Base-by-base conservation (phyloP, 2,888 invertebrate genomes). In the Atethmia centrago region DNA sequence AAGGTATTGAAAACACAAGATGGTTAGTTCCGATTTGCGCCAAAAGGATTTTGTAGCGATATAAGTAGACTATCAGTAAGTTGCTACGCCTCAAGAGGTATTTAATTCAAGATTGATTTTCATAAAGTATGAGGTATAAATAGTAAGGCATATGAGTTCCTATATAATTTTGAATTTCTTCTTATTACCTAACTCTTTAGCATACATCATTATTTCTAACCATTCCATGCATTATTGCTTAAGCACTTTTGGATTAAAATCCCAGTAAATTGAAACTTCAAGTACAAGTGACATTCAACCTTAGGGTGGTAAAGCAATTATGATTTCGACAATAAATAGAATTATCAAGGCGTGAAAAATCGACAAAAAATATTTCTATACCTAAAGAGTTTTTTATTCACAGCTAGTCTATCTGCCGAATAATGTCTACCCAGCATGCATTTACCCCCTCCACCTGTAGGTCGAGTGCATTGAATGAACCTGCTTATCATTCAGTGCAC, bases 401-500 rank as follows among this genome's bases (percentile, higher is more conserved):
- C n/a, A 73, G 28, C 3, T 28, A 10, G 19, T 49, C 4, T 8
- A 21, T 21, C 12, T 2, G 2, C 19, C 3, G 10, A 74, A 25
- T 16, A 36, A 63, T 16, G 0, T 28, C 45, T 51, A 56, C 31
- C n/a, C 28, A 65, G 42, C 16, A 25, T 14, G 9, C 16, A 51
- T 45, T 79, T 49, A 55, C 28, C 14, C 12, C n/a, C 1, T 3
- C 0, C 8, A 12, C 12, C 56, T 63, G 53, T 62, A n/a, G 45
- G 4, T 21, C 8, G 8, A 62, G 36, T 69, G 21, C 47, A 36
- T 40, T 21, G 12, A 49, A 36, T 40, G 40, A 21, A 36, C 71
- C 47, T 69, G 49, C 25, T 25, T 71, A 49, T 40, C 36, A 40
- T 69, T 28, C 49, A 71, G 49, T 3, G 71, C 70, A 10, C 19